phyloP scores from a whole-genome alignment of 2,888 invertebrate genomes.

The Pterostichus madidus region DNA sequence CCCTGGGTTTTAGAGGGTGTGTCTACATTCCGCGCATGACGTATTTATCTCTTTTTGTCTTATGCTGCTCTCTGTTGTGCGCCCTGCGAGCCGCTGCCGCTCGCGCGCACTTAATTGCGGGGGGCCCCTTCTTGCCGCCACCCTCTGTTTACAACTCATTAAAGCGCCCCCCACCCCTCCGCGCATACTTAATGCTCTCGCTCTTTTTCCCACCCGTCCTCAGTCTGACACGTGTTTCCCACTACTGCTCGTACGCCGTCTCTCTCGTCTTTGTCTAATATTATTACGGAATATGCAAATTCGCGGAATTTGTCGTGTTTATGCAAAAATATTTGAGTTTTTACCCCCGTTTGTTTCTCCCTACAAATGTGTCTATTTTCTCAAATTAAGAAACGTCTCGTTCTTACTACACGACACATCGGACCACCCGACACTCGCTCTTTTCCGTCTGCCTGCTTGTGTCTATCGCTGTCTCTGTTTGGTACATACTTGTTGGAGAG shows the following conservation, averaged over 20 bases:
- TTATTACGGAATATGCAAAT: conserved; percentile 75
- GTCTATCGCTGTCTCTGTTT: conserved; percentile 5
- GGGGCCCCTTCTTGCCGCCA: conserved; percentile 63
- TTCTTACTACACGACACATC: not conserved
- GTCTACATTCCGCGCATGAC: conserved; percentile 76
- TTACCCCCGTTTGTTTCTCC: conserved; percentile 72
- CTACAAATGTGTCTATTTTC: conserved; percentile 73
- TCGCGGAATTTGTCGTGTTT: conserved; percentile 75
- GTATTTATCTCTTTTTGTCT: conserved; percentile 78
- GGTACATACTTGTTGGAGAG: conserved; percentile 2
- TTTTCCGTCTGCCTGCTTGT: not conserved
- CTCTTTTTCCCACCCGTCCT: conserved; percentile 67
- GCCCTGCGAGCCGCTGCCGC: conserved; percentile 69
- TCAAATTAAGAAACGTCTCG: conserved; percentile 69
- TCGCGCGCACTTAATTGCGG: conserved; percentile 63
- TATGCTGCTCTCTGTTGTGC: conserved; percentile 75
- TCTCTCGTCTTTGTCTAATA: conserved; percentile 69
- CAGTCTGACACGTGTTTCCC: conserved; percentile 75
- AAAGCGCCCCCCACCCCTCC: conserved; percentile 40
- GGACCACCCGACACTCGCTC: not conserved
- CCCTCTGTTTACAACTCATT: conserved; percentile 68
- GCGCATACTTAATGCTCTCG: conserved; percentile 64
- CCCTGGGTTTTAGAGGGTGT: conserved; percentile 73
- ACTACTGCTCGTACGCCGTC: conserved; percentile 70
- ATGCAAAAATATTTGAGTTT: conserved; percentile 75